Conservation (phyloP, 30 jellyfish, hydroid and myxozoan genomes). For the Cassiopea xamachana region DNA sequence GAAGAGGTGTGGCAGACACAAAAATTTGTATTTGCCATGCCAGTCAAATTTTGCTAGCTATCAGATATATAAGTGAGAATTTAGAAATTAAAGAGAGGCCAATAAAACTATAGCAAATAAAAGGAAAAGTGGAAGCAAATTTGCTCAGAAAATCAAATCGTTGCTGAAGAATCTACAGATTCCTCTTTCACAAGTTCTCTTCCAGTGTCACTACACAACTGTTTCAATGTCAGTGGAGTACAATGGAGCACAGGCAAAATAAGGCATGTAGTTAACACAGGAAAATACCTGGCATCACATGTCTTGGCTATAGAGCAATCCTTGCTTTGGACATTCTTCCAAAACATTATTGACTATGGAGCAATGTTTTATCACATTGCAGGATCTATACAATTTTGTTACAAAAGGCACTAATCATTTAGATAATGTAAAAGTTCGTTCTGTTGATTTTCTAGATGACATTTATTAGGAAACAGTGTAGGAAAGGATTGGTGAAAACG, state of each 20-base stretch:
- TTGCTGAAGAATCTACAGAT: not conserved
- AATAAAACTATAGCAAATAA: constrained; percentile 7
- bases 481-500: not conserved
- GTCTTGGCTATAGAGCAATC: constrained; percentile 47
- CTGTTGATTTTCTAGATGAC: not conserved
- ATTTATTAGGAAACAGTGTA: not conserved
- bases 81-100: constrained; percentile 20
- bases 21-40: constrained; percentile 4
- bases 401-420: constrained; percentile 2
- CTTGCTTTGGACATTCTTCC: constrained; percentile 56
- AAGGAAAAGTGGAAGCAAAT: constrained; percentile 17
- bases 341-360: constrained; percentile 22
- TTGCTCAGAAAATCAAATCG: constrained; percentile 9
- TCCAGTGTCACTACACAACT: constrained; percentile 38
- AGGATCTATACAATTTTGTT: constrained; percentile 55
- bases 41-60: constrained; percentile 1
- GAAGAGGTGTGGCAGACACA: constrained; percentile 23
- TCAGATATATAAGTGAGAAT: constrained; percentile 8
- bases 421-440: not conserved
- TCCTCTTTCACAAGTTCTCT: constrained; percentile 8
- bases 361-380: constrained; percentile 49
- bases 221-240: constrained; percentile 26
- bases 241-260: constrained; percentile 37
- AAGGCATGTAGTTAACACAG: not conserved
- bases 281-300: constrained; percentile 35